A percentile compares a stretch with the other conserved stretches of the same genome.
Evolutionary conservation across 1,140 invertebrate genomes (phyloP).

Genomic region (Drosophila subpulchrella): DNA sequence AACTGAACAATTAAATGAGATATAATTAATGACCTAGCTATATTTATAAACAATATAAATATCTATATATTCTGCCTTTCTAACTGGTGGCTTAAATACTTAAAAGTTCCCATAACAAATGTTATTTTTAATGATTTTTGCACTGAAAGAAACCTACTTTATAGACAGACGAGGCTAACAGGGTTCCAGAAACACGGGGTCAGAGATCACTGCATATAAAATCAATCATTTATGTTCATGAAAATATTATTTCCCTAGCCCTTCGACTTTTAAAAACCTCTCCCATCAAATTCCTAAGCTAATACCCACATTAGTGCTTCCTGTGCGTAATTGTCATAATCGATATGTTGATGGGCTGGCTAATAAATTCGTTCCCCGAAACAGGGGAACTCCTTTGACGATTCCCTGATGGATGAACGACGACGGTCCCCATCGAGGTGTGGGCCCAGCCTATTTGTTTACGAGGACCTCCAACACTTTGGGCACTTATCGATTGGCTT

Average conservation of each 20-base stretch:
- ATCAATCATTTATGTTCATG: neutral
- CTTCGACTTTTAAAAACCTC: neutral
- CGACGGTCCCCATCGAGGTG: conserved; percentile 1
- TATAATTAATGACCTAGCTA: too few species aligned
- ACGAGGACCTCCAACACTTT: conserved; percentile 64
- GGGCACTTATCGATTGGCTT: conserved; percentile 72
- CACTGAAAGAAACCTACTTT: too few species aligned
- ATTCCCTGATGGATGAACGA: conserved; percentile 30
- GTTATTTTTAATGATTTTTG: too few species aligned
- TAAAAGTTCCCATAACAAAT: neutral
- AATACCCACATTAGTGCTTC: neutral
- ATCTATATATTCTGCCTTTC: too few species aligned
- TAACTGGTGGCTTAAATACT: neutral
- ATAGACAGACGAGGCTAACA: too few species aligned
- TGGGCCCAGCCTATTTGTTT: conserved; percentile 51
- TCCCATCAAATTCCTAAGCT: neutral
- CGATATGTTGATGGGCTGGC: conserved; percentile 29
- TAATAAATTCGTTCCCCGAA: conserved; percentile 33
- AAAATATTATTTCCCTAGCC: neutral
- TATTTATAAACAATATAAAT: too few species aligned
- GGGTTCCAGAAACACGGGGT: too few species aligned
- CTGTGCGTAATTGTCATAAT: conserved; percentile 44
- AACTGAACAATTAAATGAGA: too few species aligned
- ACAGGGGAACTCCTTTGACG: conserved; percentile 38
- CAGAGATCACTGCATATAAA: too few species aligned